phyloP scores from a whole-genome alignment of 2,797 vertebrate genomes.

The Onychomys torridus region DNA sequence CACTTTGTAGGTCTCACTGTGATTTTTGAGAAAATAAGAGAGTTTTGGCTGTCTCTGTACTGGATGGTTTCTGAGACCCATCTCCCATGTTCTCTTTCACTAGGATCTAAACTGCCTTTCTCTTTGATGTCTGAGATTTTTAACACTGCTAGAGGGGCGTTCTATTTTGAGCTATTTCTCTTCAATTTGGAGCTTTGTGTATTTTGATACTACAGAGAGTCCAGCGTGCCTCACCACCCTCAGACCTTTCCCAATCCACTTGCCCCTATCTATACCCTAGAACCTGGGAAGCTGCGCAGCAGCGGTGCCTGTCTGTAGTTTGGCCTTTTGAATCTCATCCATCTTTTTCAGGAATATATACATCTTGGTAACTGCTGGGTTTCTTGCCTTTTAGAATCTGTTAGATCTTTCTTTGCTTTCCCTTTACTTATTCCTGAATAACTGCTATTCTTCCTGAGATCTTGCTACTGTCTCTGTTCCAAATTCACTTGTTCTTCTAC shows the following conservation, averaged over 20 bases:
- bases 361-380: background rate
- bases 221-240: background rate
- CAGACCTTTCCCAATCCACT: background rate
- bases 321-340: background rate
- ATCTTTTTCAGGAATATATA: background rate
- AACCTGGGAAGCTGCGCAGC: background rate
- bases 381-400: background rate
- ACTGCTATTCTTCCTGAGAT: background rate
- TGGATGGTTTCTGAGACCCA: background rate
- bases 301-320: background rate
- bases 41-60: background rate
- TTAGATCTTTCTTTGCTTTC: background rate
- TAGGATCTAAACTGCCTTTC: background rate
- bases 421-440: background rate
- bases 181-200: background rate
- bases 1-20: background rate
- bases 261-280: background rate
- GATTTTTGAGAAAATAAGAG: background rate
- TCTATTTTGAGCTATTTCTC: slow-evolving; percentile 23
- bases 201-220: background rate
- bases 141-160: background rate
- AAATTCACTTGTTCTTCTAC: background rate
- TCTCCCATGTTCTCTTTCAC: background rate
- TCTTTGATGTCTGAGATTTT: background rate
- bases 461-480: background rate